phyloP scores from a whole-genome alignment of 2,113 vertebrate species.

The Nyctibius bracteatus region DNA sequence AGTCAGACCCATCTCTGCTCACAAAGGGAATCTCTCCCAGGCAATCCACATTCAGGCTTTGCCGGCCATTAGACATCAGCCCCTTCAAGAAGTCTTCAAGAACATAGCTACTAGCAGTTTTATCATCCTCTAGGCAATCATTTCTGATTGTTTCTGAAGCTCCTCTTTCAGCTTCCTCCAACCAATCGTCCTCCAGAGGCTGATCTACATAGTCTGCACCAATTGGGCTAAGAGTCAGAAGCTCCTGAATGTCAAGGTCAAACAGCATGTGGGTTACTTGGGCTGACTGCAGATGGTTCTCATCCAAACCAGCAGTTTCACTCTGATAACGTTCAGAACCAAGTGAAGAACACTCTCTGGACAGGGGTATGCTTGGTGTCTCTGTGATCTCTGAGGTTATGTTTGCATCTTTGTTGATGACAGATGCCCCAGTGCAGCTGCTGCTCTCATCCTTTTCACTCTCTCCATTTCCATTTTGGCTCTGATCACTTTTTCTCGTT shows the following conservation, averaged over 20 bases:
- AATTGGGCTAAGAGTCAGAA: background rate
- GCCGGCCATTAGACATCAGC: background rate
- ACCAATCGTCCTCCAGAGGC: background rate
- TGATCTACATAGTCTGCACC: background rate
- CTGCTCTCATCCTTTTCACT: background rate
- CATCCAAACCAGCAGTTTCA: background rate
- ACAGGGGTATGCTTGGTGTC: background rate
- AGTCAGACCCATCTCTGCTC: background rate
- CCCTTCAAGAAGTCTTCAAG: background rate
- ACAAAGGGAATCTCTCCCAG: background rate
- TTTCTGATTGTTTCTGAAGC: background rate
- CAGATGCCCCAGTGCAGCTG: background rate
- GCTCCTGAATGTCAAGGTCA: constrained; percentile 25
- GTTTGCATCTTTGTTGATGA: background rate
- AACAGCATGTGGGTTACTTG: background rate
- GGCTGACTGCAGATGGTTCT: background rate
- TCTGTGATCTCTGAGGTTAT: background rate
- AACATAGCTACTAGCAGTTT: background rate
- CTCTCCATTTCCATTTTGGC: background rate
- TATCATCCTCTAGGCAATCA: background rate
- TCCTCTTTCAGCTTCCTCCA: background rate
- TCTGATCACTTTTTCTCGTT: background rate
- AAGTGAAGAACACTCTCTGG: background rate
- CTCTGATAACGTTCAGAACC: background rate
- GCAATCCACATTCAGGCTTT: background rate